phyloP scores from a whole-genome alignment of 2,888 invertebrate species.

The Pristionchus fissidentatus region DNA sequence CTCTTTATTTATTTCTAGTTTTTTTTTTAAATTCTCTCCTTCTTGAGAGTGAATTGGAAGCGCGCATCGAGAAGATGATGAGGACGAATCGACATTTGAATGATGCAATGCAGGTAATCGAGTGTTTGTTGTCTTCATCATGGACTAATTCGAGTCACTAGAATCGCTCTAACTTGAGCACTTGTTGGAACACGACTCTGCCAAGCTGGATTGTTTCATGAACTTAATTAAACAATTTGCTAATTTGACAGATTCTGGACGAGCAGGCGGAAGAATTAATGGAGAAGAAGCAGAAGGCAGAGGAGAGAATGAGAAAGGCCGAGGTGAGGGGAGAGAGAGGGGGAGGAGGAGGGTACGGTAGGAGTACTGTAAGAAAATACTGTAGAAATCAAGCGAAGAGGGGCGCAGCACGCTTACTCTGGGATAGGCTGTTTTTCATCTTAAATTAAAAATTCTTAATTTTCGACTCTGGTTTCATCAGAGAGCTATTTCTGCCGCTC shows the following conservation, averaged over 20 bases:
- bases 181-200: not conserved
- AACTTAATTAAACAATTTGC: not conserved
- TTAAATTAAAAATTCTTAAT: no score
- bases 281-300: slow-evolving; percentile 32
- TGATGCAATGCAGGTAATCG: slow-evolving; percentile 16
- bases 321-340: slow-evolving; percentile 11
- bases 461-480: no score
- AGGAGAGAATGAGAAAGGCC: slow-evolving; percentile 23
- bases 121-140: not conserved
- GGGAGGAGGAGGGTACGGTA: no score
- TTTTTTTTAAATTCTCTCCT: not conserved
- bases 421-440: no score
- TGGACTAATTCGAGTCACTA: not conserved
- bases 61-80: slow-evolving; percentile 23
- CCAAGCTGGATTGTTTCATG: no score
- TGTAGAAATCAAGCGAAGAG: no score
- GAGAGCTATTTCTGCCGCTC: no score
- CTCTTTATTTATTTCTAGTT: not conserved
- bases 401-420: no score
- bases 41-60: not conserved
- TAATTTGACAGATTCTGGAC: slow-evolving; percentile 44
- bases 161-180: not conserved
- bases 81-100: slow-evolving; percentile 32
- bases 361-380: no score
- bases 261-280: slow-evolving; percentile 29